Evolutionary conservation across 2,888 invertebrate genomes (phyloP), one percentile per base, ranked within the genome.

Genomic region (Eucera pruinosa): DNA sequence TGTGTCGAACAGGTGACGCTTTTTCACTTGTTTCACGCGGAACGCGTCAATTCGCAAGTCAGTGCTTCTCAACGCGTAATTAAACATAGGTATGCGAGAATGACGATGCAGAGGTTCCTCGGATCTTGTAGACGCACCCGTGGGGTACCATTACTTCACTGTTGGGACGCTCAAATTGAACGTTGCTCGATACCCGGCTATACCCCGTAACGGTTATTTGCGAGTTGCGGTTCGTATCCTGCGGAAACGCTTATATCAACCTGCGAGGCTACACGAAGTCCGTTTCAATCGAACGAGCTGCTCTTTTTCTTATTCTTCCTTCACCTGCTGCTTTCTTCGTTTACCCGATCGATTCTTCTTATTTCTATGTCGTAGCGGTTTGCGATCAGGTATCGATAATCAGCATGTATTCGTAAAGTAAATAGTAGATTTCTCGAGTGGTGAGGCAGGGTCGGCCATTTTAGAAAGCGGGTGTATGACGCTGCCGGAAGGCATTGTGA

Each of bases 231-330:
- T 85, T 85, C 86, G 85, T 87, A 89, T 89, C 89, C 89, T 88
- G 87, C 87, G 88, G 89, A 89, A 89, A 89, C 80, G 84, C 78
- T 86, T 86, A 81, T 87, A 88, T 89, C 87, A 86, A 87, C 76
- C 83, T 83, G 84, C 78, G 75, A 85, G 78, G 73, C 81, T 82
- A 69, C 77, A 70, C 82, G 70, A 83, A 80, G 80, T 81, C 76
- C 78, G 71, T 83, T 85, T 86, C 83, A 79, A 81, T 70, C 83
- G 69, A 67, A 60, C 77, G 67, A 73, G 83, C 70, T 39, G 13
- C 68, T 77, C 64, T 77, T 76, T 27, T 75, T 75, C 30, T 70
- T 60, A 33, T 78, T 47, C 75, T 54, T 76, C 50, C 60, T 1
- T 6, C 52, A 47, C 45, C 61, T 23, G 45, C 61, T 36, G 23